Evolutionary conservation across 2,113 vertebrate genomes (phyloP).

Genomic region (mouse (Mus musculus)): GRCm39 chr2:33944501-33945000

Average conservation of each 20-base stretch:
- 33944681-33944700: neutral
- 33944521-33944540: constrained; percentile 82
- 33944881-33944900: neutral
- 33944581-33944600: constrained; percentile 29
- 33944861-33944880: neutral
- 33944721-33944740: neutral
- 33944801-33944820: neutral
- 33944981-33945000: neutral
- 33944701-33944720: neutral
- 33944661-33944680: constrained; percentile 12
- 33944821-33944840: neutral
- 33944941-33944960: neutral
- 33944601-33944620: neutral
- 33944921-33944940: neutral
- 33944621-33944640: neutral
- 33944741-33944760: neutral
- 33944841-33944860: neutral
- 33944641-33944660: constrained; percentile 12
- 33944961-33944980: neutral
- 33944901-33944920: neutral
- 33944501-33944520: constrained; percentile 83
- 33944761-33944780: neutral
- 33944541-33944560: constrained; percentile 80
- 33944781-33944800: neutral
- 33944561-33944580: constrained; percentile 52